Base-by-base conservation (phyloP, 1,140 invertebrate species). In the Hypsibius dujardini region DNA sequence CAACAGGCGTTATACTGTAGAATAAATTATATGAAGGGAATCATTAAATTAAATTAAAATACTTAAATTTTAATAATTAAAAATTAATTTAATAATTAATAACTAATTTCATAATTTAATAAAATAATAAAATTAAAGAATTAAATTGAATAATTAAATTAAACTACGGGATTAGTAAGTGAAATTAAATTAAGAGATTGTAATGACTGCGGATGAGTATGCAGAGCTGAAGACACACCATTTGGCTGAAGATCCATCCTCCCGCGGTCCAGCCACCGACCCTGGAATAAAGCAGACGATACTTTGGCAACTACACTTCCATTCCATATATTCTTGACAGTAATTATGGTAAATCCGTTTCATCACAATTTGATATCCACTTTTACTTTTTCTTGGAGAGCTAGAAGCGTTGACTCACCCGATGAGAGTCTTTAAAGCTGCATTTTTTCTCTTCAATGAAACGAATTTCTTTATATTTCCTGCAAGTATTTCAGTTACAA, bases 161-260 rank as follows among this genome's bases (percentile, higher is more conserved):
- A 28, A 28, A 28, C 28, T 28, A 28, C 28, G 28, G 28, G 28
- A 28, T 28, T 28, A 28, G 28, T 28, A 28, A 28, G 28, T 28
- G 28, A 28, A 28, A 28, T 28, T 28, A 28, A 28, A 28, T 28
- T 28, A 28, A 28, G 28, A 28, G 28, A 28, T 28, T 0, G 28
- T 28, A 28, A 28, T 28, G 28, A 28, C 28, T 28, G 28, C 28
- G 28, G 28, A 28, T 28, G 28, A 28, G 28, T 28, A 28, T 28
- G 28, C 28, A 28, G 28, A 28, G 28, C 28, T 28, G 28, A 28
- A 28, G 28, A 28, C 28, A 28, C 45, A 67, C 62, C 62, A 45
- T 67, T 15, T 12, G 12, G 42, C 62, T 67, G 42, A 67, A 67
- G 42, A 67, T 67, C 62, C 62, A 67, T 67, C 62, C 62, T 15